Evolutionary conservation across 2,888 invertebrate species (phyloP).

Genomic region (Apamea epomidion): DNA sequence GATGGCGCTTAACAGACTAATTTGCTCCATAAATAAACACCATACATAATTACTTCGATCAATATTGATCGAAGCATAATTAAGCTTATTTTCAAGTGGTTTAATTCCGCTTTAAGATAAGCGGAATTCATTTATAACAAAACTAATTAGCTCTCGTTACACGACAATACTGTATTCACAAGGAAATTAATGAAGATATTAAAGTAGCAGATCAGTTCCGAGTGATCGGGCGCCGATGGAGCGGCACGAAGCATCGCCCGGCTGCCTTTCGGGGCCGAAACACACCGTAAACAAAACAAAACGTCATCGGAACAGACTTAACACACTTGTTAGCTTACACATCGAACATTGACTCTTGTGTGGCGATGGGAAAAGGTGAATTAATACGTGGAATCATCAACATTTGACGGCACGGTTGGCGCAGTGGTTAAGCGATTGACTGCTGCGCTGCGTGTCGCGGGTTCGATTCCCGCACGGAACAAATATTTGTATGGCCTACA

Average conservation of each 20-base stretch:
- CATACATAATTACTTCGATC: conserved; percentile 1
- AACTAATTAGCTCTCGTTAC: conserved; percentile 47
- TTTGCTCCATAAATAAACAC: conserved; percentile 26
- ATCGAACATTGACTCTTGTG: conserved; percentile 23
- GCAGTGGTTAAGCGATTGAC: too few relatives aligned
- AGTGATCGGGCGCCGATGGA: conserved; percentile 76
- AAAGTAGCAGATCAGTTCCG: conserved; percentile 75
- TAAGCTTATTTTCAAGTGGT: conserved; percentile 21
- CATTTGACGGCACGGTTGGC: too few relatives aligned
- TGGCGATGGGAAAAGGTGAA: conserved; percentile 5
- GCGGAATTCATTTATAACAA: conserved; percentile 20
- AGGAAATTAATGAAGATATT: conserved; percentile 76
- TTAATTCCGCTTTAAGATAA: conserved; percentile 6
- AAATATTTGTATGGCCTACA: too few relatives aligned
- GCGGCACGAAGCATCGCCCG: conserved; percentile 77
- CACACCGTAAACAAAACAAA: conserved; percentile 68
- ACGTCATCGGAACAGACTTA: conserved; percentile 44
- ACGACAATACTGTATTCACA: conserved; percentile 59
- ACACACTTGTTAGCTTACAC: conserved; percentile 48
- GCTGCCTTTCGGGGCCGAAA: conserved; percentile 76
- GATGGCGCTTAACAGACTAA: conserved; percentile 4
- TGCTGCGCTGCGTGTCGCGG: too few relatives aligned
- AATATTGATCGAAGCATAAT: too few relatives aligned
- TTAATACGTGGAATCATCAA: background rate
- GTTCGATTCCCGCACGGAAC: too few relatives aligned